Evolutionary conservation across 2,888 invertebrate species (phyloP).

Genomic region (Chrysodeixis includens): DNA sequence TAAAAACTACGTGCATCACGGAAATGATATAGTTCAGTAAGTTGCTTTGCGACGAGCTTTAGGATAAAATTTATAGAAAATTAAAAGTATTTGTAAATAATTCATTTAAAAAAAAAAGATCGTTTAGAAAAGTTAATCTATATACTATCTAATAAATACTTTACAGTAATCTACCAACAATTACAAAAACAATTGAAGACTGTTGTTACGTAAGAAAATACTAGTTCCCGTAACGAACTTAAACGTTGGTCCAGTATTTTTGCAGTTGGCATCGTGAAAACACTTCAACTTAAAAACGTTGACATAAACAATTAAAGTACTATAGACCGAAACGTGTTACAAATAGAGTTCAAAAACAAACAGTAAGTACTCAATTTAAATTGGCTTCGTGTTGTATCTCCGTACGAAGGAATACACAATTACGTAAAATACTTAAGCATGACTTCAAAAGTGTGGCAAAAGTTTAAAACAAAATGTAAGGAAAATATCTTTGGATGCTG

Average conservation of each 20-base stretch:
- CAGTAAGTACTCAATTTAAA: conserved; percentile 11
- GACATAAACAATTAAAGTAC: conserved; percentile 31
- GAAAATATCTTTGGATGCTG: not conserved
- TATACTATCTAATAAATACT: too few species aligned
- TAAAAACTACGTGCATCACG: too few species aligned
- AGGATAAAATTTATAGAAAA: too few species aligned
- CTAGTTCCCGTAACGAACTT: conserved; percentile 38
- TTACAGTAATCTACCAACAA: too few species aligned
- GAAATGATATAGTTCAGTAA: too few species aligned
- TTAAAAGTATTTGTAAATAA: too few species aligned
- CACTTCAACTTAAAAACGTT: conserved; percentile 37
- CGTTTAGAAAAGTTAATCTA: too few species aligned
- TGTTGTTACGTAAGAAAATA: conserved; percentile 53
- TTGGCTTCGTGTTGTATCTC: conserved; percentile 10
- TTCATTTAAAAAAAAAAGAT: too few species aligned
- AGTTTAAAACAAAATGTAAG: conserved; percentile 1
- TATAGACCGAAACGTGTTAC: conserved; percentile 7
- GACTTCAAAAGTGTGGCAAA: not conserved
- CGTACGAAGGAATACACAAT: conserved; percentile 12
- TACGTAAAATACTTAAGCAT: conserved; percentile 1
- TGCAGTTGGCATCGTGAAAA: conserved; percentile 37
- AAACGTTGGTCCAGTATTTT: conserved; percentile 34
- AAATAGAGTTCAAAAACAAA: conserved; percentile 27
- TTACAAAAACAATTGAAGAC: too few species aligned
- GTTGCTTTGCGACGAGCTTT: too few species aligned